Conservation (phyloP, 2,888 invertebrate genomes). For the Meteorus colon region DNA sequence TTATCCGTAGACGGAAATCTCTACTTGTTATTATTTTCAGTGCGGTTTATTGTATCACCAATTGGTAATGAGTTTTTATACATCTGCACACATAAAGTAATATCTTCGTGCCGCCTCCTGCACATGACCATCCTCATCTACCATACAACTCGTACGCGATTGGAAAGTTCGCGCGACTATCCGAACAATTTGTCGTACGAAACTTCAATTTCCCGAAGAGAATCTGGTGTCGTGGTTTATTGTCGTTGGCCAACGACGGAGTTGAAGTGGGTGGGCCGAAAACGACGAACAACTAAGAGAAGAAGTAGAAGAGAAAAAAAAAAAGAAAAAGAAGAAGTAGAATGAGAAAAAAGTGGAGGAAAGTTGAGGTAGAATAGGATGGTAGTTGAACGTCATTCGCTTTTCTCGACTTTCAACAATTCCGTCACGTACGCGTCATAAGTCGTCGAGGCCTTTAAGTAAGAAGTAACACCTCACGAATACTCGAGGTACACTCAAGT, state of each 20-base stretch:
- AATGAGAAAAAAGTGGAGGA: slow-evolving; percentile 15
- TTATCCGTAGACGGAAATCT: not conserved
- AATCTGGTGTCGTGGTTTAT: slow-evolving; percentile 49
- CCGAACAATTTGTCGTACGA: slow-evolving; percentile 52
- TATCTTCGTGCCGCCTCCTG: slow-evolving; percentile 17
- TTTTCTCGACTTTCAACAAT: slow-evolving; percentile 61
- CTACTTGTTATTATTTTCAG: not conserved
- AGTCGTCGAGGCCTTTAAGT: slow-evolving; percentile 68
- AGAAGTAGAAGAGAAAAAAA: slow-evolving; percentile 29
- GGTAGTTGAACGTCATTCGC: slow-evolving; percentile 36
- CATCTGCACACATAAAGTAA: slow-evolving; percentile 13
- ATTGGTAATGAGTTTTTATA: slow-evolving; percentile 37
- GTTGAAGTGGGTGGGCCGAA: slow-evolving; percentile 19
- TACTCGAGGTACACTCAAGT: slow-evolving; percentile 62
- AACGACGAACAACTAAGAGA: slow-evolving; percentile 38
- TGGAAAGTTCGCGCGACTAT: slow-evolving; percentile 51
- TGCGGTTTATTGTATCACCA: not conserved
- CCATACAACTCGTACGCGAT: slow-evolving; percentile 46
- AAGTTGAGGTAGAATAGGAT: slow-evolving; percentile 41
- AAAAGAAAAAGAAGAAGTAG: slow-evolving; percentile 8
- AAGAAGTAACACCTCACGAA: slow-evolving; percentile 60
- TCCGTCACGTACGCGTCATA: slow-evolving; percentile 70
- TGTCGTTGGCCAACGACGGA: slow-evolving; percentile 40
- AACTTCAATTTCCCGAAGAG: slow-evolving; percentile 51
- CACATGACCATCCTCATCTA: slow-evolving; percentile 24